Evolutionary conservation across 64 coral and sea anemone species (phyloP).

Genomic region (Stylophora pistillata): DNA sequence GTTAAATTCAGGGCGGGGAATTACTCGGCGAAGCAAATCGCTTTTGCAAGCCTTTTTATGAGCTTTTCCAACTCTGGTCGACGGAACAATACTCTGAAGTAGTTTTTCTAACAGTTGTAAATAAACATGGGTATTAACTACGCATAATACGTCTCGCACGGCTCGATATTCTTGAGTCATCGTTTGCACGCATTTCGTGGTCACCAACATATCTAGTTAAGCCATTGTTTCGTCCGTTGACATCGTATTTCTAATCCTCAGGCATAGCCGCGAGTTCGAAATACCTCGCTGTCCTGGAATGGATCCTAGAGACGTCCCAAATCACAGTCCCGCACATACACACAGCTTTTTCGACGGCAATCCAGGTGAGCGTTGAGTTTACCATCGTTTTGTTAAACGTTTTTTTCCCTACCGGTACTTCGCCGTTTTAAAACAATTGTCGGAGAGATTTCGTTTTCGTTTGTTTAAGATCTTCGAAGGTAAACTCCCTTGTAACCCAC

Average conservation of each 20-base stretch:
- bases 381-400: slow-evolving; percentile 45
- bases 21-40: slow-evolving; percentile 65
- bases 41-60: slow-evolving; percentile 26
- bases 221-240: slow-evolving; percentile 93
- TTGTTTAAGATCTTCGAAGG: neutral
- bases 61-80: slow-evolving; percentile 31
- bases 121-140: slow-evolving; percentile 94
- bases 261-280: slow-evolving; percentile 77
- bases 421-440: slow-evolving; percentile 19
- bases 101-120: slow-evolving; percentile 87
- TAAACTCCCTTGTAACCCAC: neutral
- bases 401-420: slow-evolving; percentile 68
- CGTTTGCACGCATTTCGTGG: slow-evolving; percentile 87
- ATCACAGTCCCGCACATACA: slow-evolving; percentile 89
- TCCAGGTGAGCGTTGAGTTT: slow-evolving; percentile 91
- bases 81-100: slow-evolving; percentile 70
- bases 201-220: slow-evolving; percentile 74
- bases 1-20: slow-evolving; percentile 96
- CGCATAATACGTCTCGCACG: slow-evolving; percentile 73
- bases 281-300: slow-evolving; percentile 57
- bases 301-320: slow-evolving; percentile 94
- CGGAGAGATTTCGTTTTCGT: slow-evolving; percentile 15
- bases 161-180: slow-evolving; percentile 80
- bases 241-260: slow-evolving; percentile 96
- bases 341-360: slow-evolving; percentile 97